These are phyloP conservation scores for Andrena flavipes DNA, from an alignment of 2,888 invertebrate species.

Conservation along the genomic window DNA sequence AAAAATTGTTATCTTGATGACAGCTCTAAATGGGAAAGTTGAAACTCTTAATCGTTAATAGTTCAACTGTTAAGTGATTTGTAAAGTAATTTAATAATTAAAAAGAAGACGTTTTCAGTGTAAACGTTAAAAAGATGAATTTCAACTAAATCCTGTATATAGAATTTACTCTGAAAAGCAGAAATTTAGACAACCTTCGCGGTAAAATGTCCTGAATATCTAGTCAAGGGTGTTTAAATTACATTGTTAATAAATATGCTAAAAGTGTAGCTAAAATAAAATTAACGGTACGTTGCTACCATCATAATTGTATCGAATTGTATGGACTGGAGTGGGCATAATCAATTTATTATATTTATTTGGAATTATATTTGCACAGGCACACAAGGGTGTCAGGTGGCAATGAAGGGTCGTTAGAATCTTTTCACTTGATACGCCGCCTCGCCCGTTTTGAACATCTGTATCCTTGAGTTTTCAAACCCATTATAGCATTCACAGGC, in stretches of 20 bases:
- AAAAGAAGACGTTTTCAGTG: too few species aligned
- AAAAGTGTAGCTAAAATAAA: not conserved
- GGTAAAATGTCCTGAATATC: not conserved
- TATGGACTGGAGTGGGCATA: not conserved
- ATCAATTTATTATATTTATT: constrained; percentile 27
- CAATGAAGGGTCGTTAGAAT: constrained; percentile 59
- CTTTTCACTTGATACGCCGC: constrained; percentile 39
- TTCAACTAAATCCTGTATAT: not conserved
- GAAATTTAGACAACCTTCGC: not conserved
- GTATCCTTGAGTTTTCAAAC: constrained; percentile 46
- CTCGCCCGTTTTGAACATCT: constrained; percentile 53
- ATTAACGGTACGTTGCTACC: not conserved
- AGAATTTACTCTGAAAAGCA: not conserved
- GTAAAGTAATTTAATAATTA: too few species aligned
- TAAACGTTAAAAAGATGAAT: not conserved
- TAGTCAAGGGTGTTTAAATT: not conserved
- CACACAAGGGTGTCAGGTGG: constrained; percentile 55
- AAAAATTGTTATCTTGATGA: too few species aligned
- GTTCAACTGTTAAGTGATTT: too few species aligned
- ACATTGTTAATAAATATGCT: not conserved
- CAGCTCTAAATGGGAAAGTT: too few species aligned
- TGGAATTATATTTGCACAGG: constrained; percentile 5
- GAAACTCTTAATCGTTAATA: too few species aligned
- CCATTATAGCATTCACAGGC: constrained; percentile 40
- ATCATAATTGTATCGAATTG: not conserved